Evolutionary conservation across 1,140 invertebrate genomes (phyloP).

Genomic region (Globodera rostochiensis): DNA sequence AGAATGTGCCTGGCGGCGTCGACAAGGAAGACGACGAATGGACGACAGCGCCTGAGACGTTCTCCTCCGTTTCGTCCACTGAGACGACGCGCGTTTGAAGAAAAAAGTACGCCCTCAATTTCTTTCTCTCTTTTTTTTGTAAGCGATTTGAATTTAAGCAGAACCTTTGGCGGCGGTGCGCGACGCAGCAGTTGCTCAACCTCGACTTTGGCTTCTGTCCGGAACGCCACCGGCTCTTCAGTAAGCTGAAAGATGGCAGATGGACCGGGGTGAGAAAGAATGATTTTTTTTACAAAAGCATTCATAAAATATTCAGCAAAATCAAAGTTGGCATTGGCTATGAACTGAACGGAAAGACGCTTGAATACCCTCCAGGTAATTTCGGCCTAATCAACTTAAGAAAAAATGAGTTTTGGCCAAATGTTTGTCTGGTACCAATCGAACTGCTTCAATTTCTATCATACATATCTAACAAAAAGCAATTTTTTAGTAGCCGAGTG

Average conservation of each 20-base stretch:
- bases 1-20: not conserved
- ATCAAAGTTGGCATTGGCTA: slow-evolving; percentile 84
- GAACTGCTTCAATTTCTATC: too few relatives aligned
- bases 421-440: too few relatives aligned
- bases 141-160: not conserved
- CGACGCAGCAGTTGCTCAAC: slow-evolving; percentile 9
- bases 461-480: too few relatives aligned
- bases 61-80: not conserved
- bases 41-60: too few relatives aligned
- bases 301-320: slow-evolving; percentile 76
- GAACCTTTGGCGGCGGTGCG: slow-evolving; percentile 2
- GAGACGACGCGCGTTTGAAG: not conserved
- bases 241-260: slow-evolving; percentile 58
- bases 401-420: too few relatives aligned
- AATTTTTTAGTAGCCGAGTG: too few relatives aligned
- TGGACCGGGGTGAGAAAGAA: slow-evolving; percentile 52
- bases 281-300: not conserved
- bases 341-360: slow-evolving; percentile 76
- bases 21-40: not conserved
- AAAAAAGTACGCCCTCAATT: not conserved
- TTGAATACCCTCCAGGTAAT: slow-evolving; percentile 68
- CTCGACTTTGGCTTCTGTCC: slow-evolving; percentile 58
- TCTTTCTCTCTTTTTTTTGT: too few relatives aligned
- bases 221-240: slow-evolving; percentile 59
- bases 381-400: too few relatives aligned